A percentile compares a stretch with the other conserved stretches of the same genome.
Conservation (phyloP, 1,140 invertebrate genomes). For the Drosophila santomea region DNA sequence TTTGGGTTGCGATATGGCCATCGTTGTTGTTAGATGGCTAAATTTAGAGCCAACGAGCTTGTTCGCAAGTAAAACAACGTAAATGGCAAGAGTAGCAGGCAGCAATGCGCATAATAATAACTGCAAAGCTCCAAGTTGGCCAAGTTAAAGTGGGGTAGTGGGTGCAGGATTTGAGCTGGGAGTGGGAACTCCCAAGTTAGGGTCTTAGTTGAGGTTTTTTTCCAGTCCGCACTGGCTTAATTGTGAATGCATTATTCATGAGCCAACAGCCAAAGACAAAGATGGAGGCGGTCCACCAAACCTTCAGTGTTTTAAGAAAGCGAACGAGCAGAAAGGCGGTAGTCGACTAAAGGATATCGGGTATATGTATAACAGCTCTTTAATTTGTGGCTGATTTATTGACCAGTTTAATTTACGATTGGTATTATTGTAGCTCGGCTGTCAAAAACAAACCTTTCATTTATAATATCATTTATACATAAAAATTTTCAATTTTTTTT, state of each 20-base stretch:
- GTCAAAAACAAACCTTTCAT: background rate
- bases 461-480: no score
- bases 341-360: conserved; percentile 6
- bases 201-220: conserved; percentile 42
- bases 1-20: conserved; percentile 19
- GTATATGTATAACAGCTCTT: background rate
- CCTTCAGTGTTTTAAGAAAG: conserved; percentile 24
- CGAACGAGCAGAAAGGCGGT: background rate
- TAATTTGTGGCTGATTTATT: background rate
- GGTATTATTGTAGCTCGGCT: background rate
- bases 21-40: conserved; percentile 50
- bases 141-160: conserved; percentile 1
- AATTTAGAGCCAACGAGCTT: conserved; percentile 69
- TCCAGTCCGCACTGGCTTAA: conserved; percentile 64
- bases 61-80: conserved; percentile 53
- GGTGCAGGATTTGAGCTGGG: conserved; percentile 2
- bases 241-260: conserved; percentile 82
- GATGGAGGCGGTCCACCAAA: conserved; percentile 36
- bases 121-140: conserved; percentile 36
- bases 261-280: conserved; percentile 42
- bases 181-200: conserved; percentile 17
- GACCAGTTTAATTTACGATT: background rate
- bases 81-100: conserved; percentile 37
- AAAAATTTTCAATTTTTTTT: background rate
- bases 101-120: conserved; percentile 66